Evolutionary conservation across 2,113 vertebrate genomes (phyloP).

Genomic region (Oreochromis tanganicae): DNA sequence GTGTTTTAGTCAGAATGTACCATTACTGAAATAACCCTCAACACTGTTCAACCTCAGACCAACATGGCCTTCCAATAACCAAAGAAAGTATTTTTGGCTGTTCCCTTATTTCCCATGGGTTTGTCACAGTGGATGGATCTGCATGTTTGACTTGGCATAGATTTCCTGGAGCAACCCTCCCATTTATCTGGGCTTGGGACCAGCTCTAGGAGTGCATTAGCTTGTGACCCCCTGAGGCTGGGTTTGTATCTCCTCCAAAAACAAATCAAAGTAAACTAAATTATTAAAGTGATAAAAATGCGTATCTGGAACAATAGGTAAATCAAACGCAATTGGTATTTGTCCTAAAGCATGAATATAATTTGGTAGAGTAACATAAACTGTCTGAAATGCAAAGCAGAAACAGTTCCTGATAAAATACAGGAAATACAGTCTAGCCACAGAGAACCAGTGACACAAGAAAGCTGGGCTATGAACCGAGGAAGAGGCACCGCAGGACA

Average conservation of each 20-base stretch:
- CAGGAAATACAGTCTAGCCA: neutral
- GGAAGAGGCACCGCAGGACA: neutral
- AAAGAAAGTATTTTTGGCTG: neutral
- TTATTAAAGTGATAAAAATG: neutral
- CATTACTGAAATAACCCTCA: neutral
- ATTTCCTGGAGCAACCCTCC: neutral
- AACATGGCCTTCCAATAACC: neutral
- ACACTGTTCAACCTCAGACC: neutral
- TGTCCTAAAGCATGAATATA: neutral
- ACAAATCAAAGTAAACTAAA: neutral
- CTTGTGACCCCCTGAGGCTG: neutral
- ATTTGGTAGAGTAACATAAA: neutral
- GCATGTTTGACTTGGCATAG: neutral
- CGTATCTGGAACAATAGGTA: neutral
- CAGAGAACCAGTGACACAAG: neutral
- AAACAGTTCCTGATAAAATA: neutral
- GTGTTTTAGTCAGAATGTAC: neutral
- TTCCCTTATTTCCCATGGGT: neutral
- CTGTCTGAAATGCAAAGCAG: neutral
- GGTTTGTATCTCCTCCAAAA: neutral
- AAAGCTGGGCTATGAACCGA: neutral
- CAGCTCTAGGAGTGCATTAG: neutral
- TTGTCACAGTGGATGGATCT: neutral
- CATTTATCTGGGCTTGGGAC: neutral
- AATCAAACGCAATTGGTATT: neutral